Conservation (phyloP, 2,113 vertebrate species). For the Mirounga angustirostris region DNA sequence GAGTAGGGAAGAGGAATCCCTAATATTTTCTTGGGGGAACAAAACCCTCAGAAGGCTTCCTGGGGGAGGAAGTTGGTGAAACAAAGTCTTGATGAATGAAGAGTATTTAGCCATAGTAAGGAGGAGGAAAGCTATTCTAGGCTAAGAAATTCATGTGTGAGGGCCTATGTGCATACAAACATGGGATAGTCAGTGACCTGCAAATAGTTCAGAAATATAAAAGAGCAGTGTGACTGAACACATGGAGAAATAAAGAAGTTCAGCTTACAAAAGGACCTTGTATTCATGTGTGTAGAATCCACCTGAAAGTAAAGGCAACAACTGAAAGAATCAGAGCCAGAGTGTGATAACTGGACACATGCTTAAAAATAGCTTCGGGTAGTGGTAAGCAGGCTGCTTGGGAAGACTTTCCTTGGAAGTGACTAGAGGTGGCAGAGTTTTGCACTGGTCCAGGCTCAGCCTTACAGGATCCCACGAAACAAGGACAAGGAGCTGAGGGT, state of each 20-base stretch:
- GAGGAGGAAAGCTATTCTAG: background rate
- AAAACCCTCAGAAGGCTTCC: background rate
- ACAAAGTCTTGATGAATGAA: background rate
- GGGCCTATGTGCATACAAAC: background rate
- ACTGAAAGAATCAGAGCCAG: background rate
- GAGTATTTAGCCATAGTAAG: background rate
- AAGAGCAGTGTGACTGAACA: background rate
- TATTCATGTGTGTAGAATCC: background rate
- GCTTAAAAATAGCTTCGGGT: no score
- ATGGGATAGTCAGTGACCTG: background rate
- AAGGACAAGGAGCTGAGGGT: no score
- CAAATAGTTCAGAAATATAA: background rate
- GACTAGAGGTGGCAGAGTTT: no score
- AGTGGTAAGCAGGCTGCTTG: rapidly evolving
- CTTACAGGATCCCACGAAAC: background rate
- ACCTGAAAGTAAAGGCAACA: background rate
- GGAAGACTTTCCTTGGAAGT: no score
- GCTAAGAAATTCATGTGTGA: background rate
- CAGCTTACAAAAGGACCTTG: background rate
- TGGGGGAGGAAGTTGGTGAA: background rate
- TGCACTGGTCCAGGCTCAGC: rapidly evolving
- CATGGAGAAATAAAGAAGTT: background rate
- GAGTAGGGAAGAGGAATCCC: background rate
- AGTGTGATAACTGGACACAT: rapidly evolving
- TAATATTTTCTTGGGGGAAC: no score